Percentiles rank a stretch among this genome's conserved stretches.
These are phyloP conservation scores for Microchrysa polita DNA, from an alignment of 2,888 invertebrate genomes.

Conservation along the genomic window DNA sequence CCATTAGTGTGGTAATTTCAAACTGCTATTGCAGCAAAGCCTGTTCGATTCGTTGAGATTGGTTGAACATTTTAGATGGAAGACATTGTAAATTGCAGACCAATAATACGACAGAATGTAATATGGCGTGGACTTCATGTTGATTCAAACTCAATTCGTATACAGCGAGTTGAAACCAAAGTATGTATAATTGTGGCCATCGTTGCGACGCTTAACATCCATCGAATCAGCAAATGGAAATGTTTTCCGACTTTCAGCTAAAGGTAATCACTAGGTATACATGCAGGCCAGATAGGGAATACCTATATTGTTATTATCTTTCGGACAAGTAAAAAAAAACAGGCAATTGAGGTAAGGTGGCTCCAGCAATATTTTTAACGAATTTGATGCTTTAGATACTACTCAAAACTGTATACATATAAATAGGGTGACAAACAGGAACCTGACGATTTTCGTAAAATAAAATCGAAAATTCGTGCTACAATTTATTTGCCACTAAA, in stretches of 20 bases:
- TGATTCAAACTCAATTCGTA: slow-evolving; percentile 38
- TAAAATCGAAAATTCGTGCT: no score
- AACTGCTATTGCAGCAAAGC: slow-evolving; percentile 6
- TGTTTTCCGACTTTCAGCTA: slow-evolving; percentile 38
- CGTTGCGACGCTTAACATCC: background rate
- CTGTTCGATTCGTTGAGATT: slow-evolving; percentile 23
- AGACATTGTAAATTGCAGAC: slow-evolving; percentile 42
- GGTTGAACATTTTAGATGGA: slow-evolving; percentile 12
- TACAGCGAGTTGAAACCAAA: slow-evolving; percentile 2
- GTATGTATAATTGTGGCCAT: background rate
- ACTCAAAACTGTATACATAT: no score
- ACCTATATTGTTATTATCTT: no score
- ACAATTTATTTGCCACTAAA: no score
- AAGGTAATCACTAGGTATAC: slow-evolving; percentile 28
- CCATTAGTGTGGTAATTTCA: slow-evolving; percentile 36
- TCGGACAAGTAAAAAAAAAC: no score
- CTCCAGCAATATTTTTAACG: no score
- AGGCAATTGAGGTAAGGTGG: no score
- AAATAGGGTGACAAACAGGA: no score
- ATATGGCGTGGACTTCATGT: background rate
- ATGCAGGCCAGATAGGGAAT: background rate
- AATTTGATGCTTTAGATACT: no score
- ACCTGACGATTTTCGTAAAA: no score
- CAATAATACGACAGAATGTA: slow-evolving; percentile 23
- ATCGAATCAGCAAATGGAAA: slow-evolving; percentile 45